Percentiles rank a stretch among this genome's conserved stretches.
Conservation (phyloP, 2,113 vertebrate genomes). For the Microtus ochrogaster region DNA sequence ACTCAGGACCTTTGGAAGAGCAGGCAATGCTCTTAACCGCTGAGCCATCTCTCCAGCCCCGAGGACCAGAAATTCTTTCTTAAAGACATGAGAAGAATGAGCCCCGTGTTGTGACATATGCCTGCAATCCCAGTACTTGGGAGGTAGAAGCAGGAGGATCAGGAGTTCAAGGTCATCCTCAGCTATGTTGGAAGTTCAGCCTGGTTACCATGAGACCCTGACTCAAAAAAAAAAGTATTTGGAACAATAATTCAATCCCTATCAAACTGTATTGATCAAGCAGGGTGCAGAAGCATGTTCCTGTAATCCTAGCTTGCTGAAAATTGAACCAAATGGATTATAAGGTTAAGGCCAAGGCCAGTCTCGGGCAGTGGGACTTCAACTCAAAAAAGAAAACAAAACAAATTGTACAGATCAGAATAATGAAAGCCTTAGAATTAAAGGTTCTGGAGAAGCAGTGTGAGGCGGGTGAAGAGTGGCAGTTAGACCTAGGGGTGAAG, state of each 20-base stretch:
- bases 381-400: background rate
- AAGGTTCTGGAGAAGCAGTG: background rate
- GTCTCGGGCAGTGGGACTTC: background rate
- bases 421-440: slow-evolving; percentile 11
- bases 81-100: background rate
- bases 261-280: background rate
- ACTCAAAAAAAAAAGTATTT: background rate
- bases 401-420: background rate
- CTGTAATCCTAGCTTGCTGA: background rate
- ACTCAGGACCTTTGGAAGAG: too few relatives aligned
- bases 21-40: too few relatives aligned
- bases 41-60: too few relatives aligned
- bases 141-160: too few relatives aligned
- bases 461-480: background rate
- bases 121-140: background rate
- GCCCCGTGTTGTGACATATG: background rate
- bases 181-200: background rate
- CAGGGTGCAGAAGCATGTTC: background rate
- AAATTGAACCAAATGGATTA: background rate
- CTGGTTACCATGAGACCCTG: background rate
- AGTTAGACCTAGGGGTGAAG: background rate
- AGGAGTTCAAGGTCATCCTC: background rate
- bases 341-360: background rate
- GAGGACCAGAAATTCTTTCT: background rate
- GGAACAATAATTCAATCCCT: slow-evolving; percentile 22